Conservation (phyloP, 2,113 vertebrate species). For the Pseudorhombus dupliciocellatus region DNA sequence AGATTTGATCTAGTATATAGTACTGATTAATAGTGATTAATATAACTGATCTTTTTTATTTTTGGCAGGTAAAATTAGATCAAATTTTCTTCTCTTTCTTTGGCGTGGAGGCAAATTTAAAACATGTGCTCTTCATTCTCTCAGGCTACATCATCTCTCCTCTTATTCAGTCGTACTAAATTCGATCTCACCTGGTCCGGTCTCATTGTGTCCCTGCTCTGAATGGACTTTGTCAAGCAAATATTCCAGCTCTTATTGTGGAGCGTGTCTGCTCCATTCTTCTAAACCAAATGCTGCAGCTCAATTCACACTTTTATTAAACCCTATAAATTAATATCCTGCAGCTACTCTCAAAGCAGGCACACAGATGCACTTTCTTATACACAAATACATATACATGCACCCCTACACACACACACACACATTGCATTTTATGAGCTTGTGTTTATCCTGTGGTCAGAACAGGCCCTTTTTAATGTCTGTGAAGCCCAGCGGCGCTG, state of each 20-base stretch:
- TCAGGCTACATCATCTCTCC: no score
- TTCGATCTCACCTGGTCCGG: no score
- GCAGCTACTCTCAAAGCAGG: conserved; percentile 45
- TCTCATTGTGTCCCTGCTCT: not conserved
- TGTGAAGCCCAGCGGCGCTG: conserved; percentile 66
- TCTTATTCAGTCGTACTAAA: no score
- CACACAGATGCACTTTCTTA: conserved; percentile 45
- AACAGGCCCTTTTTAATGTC: conserved; percentile 72
- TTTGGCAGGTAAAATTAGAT: no score
- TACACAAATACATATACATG: conserved; percentile 30
- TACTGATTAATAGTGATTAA: no score
- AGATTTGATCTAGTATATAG: not conserved
- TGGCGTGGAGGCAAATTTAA: no score
- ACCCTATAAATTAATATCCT: conserved; percentile 57
- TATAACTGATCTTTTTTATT: no score
- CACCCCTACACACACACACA: conserved; percentile 38
- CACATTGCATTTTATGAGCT: conserved; percentile 65
- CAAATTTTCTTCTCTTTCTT: no score
- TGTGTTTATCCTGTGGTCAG: conserved; percentile 73
- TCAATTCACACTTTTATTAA: conserved; percentile 35
- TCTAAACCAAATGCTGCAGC: conserved; percentile 28
- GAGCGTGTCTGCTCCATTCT: conserved; percentile 29
- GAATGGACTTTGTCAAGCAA: not conserved
- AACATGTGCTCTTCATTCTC: no score
- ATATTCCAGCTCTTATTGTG: conserved; percentile 22